Percentiles rank a stretch among this genome's conserved stretches.
These are phyloP conservation scores for Liolophura sinensis DNA, from an alignment of 1,140 invertebrate genomes.

Conservation along the genomic window DNA sequence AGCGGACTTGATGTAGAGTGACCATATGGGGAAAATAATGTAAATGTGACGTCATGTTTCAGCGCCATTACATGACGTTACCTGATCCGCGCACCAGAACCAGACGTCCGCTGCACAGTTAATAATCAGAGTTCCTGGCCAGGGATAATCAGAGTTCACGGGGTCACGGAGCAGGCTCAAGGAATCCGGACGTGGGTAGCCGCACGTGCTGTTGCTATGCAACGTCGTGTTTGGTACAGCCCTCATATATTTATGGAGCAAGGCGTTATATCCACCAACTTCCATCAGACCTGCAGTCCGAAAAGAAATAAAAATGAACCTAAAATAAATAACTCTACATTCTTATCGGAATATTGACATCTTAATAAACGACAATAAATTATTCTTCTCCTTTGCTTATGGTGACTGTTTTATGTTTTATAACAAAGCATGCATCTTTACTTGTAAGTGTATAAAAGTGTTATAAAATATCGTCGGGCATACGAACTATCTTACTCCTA, in stretches of 20 bases:
- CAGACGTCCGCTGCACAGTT: conserved; percentile 60
- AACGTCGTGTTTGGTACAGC: conserved; percentile 40
- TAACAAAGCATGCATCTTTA: no score
- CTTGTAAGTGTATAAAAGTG: no score
- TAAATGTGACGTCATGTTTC: no score
- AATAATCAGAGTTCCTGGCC: conserved; percentile 61
- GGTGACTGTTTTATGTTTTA: no score
- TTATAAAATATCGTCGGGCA: no score
- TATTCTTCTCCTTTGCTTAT: no score
- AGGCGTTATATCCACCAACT: conserved; percentile 57
- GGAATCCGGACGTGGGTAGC: conserved; percentile 50
- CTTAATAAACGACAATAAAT: no score
- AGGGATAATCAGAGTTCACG: conserved; percentile 54
- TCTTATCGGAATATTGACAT: no score
- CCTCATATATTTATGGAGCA: conserved; percentile 53
- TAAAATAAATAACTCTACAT: no score
- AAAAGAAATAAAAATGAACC: neutral
- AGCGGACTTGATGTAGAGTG: no score
- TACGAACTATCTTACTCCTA: conserved; percentile 14
- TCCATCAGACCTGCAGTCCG: conserved; percentile 37
- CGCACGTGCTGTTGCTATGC: conserved; percentile 41
- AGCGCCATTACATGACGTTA: conserved; percentile 24
- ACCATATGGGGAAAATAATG: no score
- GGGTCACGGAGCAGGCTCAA: conserved; percentile 59
- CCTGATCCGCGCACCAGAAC: conserved; percentile 66